Conservation (phyloP, 1,140 invertebrate genomes). For the Diuraphis noxia region DNA sequence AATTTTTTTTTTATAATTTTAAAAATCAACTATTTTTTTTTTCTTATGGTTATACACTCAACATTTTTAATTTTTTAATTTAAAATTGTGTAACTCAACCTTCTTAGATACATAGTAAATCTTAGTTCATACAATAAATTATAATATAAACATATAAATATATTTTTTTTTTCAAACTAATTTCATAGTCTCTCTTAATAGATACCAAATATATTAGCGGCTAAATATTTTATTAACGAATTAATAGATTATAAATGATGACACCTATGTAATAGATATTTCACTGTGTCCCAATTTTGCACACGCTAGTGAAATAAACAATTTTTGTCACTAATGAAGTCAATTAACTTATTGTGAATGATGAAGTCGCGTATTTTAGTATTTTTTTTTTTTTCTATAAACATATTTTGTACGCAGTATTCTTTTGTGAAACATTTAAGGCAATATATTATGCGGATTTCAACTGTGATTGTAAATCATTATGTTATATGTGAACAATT, state of each 20-base stretch:
- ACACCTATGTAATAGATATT: conserved; percentile 7
- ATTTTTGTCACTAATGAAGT: conserved; percentile 38
- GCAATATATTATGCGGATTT: conserved; percentile 25
- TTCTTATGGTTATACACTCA: neutral
- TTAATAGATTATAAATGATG: conserved; percentile 41
- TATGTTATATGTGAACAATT: conserved; percentile 21
- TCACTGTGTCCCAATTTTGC: neutral
- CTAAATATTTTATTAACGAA: conserved; percentile 33
- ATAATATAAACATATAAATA: conserved; percentile 14
- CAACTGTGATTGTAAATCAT: conserved; percentile 41
- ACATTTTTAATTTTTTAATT: neutral
- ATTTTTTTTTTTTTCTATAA: neutral
- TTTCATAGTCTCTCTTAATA: neutral
- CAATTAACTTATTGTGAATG: conserved; percentile 35
- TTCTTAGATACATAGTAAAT: neutral
- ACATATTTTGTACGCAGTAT: neutral
- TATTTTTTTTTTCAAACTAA: conserved; percentile 21
- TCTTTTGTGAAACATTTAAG: neutral
- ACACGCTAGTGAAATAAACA: conserved; percentile 30
- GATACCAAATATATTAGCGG: neutral
- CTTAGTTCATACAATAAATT: neutral
- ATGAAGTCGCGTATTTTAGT: neutral
- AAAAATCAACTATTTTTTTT: neutral
- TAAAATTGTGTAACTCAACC: neutral
- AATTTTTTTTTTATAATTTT: neutral